Conservation (phyloP, 2,797 vertebrate genomes). For the Salmo trutta region DNA sequence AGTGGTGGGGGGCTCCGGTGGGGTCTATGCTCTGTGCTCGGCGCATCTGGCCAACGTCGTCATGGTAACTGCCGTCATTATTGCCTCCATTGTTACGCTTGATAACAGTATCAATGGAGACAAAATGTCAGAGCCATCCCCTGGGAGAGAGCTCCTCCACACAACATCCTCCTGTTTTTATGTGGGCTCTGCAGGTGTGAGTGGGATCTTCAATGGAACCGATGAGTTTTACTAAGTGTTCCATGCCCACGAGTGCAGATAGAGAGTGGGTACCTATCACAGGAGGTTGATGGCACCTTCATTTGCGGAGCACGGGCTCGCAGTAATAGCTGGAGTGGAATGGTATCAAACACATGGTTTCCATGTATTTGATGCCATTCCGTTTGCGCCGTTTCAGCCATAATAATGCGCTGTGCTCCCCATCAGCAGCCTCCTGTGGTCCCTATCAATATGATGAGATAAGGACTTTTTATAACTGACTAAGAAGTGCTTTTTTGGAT, state of each 20-base stretch:
- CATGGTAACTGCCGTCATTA: slow-evolving; percentile 84
- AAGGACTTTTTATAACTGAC: slow-evolving; percentile 15
- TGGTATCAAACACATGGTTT: no score
- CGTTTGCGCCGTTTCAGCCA: slow-evolving; percentile 36
- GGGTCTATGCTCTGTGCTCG: slow-evolving; percentile 95
- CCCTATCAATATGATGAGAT: slow-evolving; percentile 76
- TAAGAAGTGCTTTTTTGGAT: slow-evolving; percentile 16
- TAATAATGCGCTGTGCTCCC: slow-evolving; percentile 93
- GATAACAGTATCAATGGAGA: slow-evolving; percentile 44
- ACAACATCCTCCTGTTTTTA: not conserved
- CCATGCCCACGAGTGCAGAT: not conserved
- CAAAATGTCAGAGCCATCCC: slow-evolving; percentile 44
- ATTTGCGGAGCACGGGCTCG: no score
- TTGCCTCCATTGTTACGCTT: slow-evolving; percentile 50
- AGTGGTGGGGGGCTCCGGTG: slow-evolving; percentile 93
- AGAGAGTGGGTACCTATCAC: slow-evolving; percentile 81
- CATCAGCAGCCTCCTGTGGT: slow-evolving; percentile 95
- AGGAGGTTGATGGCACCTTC: no score
- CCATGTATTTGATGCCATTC: no score
- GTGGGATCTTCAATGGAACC: not conserved
- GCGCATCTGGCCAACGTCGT: slow-evolving; percentile 97
- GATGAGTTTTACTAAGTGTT: not conserved
- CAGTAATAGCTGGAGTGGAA: no score
- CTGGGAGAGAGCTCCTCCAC: slow-evolving; percentile 3
- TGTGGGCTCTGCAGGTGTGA: slow-evolving; percentile 59